Evolutionary conservation across 2,797 vertebrate species (phyloP).

Genomic region (Rhinophrynus dorsalis): DNA sequence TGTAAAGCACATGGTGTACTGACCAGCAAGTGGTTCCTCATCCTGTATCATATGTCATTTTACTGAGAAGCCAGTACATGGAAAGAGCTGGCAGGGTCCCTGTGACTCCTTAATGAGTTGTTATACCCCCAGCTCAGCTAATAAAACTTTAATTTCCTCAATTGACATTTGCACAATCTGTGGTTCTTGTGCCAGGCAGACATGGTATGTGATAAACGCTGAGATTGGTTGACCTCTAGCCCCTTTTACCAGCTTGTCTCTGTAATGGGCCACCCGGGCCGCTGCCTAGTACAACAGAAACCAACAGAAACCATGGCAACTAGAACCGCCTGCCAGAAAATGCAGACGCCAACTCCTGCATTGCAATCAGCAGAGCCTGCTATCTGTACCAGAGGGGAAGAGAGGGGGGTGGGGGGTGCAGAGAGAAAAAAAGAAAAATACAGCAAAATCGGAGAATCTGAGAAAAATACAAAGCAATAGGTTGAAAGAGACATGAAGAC

Average conservation of each 20-base stretch:
- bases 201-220: conserved; percentile 28
- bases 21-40: neutral
- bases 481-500: neutral
- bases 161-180: conserved; percentile 41
- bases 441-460: neutral
- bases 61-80: neutral
- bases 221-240: conserved; percentile 41
- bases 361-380: conserved; percentile 44
- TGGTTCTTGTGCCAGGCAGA: conserved; percentile 36
- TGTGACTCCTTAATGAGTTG: conserved; percentile 32
- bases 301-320: conserved; percentile 50
- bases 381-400: conserved; percentile 40
- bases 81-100: conserved; percentile 5
- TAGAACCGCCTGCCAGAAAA: conserved; percentile 43
- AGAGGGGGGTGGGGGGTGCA: neutral
- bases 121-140: conserved; percentile 23
- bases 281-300: conserved; percentile 48
- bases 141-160: conserved; percentile 42
- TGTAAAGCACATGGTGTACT: neutral
- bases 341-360: conserved; percentile 47
- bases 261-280: conserved; percentile 45
- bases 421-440: neutral
- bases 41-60: neutral
- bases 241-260: conserved; percentile 38
- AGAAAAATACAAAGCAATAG: too few relatives aligned